phyloP scores from a whole-genome alignment of 2,888 invertebrate genomes.

The Ormyrus nitidulus region DNA sequence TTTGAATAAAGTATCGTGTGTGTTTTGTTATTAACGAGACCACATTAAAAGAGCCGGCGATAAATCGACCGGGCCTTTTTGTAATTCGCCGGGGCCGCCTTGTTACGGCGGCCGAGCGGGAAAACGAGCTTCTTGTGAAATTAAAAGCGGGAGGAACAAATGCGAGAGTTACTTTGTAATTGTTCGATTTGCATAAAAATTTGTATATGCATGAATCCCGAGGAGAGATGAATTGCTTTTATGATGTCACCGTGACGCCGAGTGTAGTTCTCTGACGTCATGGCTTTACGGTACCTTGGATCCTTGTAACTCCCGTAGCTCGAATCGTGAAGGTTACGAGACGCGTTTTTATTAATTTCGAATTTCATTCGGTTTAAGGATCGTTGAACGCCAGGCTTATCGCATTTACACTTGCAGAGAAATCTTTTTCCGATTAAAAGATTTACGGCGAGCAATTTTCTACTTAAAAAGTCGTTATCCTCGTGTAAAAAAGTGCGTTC shows the following conservation, averaged over 20 bases:
- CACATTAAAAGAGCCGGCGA: too few relatives aligned
- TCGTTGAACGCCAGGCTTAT: not conserved
- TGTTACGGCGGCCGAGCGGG: not conserved
- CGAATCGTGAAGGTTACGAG: too few relatives aligned
- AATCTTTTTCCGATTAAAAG: too few relatives aligned
- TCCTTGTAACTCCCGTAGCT: too few relatives aligned
- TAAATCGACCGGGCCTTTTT: too few relatives aligned
- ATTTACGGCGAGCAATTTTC: not conserved
- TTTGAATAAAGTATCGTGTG: conserved; percentile 30
- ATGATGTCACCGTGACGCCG: not conserved
- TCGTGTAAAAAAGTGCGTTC: not conserved
- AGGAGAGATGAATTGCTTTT: not conserved
- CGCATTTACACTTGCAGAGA: not conserved
- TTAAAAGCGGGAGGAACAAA: not conserved
- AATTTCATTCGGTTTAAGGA: too few relatives aligned
- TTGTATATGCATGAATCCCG: not conserved
- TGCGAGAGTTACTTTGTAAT: not conserved
- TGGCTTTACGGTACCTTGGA: too few relatives aligned
- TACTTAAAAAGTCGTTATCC: conserved; percentile 18
- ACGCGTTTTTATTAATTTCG: too few relatives aligned
- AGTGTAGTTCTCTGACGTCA: not conserved
- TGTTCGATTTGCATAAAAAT: conserved; percentile 6
- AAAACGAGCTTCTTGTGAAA: not conserved
- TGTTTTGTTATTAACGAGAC: not conserved
- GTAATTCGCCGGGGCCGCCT: too few relatives aligned